Conservation (phyloP, 2,888 invertebrate species). For the Lasius platythorax region DNA sequence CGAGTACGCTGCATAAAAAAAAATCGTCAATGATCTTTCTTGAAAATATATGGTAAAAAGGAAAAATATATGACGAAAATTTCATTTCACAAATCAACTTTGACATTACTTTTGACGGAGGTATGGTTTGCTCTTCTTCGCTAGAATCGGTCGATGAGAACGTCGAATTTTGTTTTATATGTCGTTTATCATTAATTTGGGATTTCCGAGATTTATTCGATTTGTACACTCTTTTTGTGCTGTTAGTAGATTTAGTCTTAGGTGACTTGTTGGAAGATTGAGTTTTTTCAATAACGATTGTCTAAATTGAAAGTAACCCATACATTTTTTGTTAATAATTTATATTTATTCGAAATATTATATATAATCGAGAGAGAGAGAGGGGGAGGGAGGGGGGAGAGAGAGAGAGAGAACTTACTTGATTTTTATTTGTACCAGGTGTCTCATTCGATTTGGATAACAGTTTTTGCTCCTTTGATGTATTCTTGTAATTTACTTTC, state of each 20-base stretch:
- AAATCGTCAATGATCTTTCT: not conserved
- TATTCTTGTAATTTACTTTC: not conserved
- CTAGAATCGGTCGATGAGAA: constrained; percentile 57
- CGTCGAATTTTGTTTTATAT: constrained; percentile 26
- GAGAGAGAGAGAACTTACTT: constrained; percentile 3
- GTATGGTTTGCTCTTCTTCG: constrained; percentile 18
- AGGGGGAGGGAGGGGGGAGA: too few species aligned
- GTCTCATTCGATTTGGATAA: not conserved
- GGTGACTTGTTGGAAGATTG: not conserved
- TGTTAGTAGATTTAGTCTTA: not conserved
- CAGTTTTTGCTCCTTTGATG: not conserved
- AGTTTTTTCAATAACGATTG: not conserved
- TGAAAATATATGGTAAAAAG: not conserved
- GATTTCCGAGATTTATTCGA: constrained; percentile 12
- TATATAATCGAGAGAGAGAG: not conserved
- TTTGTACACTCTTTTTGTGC: not conserved
- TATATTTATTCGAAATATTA: not conserved
- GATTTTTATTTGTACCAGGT: constrained; percentile 14
- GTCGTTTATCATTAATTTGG: not conserved
- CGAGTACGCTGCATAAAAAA: not conserved
- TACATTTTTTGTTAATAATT: not conserved
- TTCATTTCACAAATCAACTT: not conserved
- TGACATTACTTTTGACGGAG: constrained; percentile 6
- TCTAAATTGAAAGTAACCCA: constrained; percentile 6
- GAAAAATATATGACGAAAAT: not conserved